Conservation (phyloP, 23 tunicate species). For the Phallusia fumigata region DNA sequence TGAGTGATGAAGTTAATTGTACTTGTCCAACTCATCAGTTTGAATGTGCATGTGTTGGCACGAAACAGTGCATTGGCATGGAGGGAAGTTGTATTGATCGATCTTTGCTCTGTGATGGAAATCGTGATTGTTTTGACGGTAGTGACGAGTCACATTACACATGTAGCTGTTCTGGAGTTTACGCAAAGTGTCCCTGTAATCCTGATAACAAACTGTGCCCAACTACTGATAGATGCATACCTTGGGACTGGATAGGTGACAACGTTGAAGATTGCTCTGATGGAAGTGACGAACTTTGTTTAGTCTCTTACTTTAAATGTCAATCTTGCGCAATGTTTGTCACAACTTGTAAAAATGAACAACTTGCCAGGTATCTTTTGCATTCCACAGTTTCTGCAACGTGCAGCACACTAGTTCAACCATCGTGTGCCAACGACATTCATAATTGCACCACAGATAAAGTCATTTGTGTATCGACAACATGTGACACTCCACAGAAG, state of each 20-base stretch:
- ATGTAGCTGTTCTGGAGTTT: background rate
- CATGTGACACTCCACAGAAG: background rate
- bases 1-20: constrained; percentile 11
- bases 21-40: constrained; percentile 1
- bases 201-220: background rate
- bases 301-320: background rate
- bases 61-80: background rate
- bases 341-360: background rate
- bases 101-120: background rate
- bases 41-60: constrained; percentile 10
- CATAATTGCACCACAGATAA: background rate
- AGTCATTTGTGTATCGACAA: background rate
- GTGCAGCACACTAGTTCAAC: background rate
- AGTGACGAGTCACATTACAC: constrained; percentile 13
- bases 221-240: background rate
- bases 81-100: background rate
- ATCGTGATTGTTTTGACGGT: constrained; percentile 5
- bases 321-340: background rate
- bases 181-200: background rate
- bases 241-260: background rate
- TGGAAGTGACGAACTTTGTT: constrained; percentile 16
- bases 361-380: background rate
- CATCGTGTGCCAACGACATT: background rate
- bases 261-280: background rate
- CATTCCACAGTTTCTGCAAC: background rate